These are phyloP conservation scores for Nyctalus aviator DNA, from an alignment of 2,797 vertebrate species.

Conservation along the genomic window DNA sequence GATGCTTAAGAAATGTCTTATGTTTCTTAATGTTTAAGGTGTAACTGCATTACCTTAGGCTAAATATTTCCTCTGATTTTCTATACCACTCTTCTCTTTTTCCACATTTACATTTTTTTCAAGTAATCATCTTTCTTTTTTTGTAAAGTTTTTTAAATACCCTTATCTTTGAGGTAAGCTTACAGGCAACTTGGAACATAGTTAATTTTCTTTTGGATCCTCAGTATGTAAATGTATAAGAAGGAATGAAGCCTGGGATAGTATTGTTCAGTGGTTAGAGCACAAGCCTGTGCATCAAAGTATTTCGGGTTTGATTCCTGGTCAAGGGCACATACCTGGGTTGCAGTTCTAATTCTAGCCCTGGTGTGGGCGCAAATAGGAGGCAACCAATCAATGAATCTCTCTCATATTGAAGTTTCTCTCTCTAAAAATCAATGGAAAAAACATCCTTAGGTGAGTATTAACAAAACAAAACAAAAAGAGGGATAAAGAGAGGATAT, in stretches of 20 bases:
- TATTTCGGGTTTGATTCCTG: too few species aligned
- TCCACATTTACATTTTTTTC: slow-evolving; percentile 3
- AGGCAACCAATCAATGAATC: too few species aligned
- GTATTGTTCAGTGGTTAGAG: too few species aligned
- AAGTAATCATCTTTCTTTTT: neutral
- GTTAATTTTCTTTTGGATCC: neutral
- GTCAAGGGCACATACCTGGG: too few species aligned
- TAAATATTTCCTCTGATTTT: neutral
- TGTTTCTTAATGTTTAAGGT: neutral
- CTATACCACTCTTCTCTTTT: neutral
- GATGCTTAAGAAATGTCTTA: neutral
- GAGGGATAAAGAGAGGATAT: neutral
- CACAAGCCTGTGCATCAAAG: too few species aligned
- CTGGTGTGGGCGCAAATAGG: too few species aligned
- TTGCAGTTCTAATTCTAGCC: too few species aligned
- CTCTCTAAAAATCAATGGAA: neutral
- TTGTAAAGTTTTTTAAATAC: neutral
- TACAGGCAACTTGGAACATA: neutral
- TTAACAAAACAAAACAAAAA: neutral
- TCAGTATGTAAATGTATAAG: neutral
- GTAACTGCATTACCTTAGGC: neutral
- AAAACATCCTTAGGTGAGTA: neutral
- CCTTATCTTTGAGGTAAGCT: neutral
- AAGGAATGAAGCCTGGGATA: neutral
- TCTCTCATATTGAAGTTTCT: neutral